Evolutionary conservation across 2,888 invertebrate genomes (phyloP).

Genomic region (Schizaphis graminum): DNA sequence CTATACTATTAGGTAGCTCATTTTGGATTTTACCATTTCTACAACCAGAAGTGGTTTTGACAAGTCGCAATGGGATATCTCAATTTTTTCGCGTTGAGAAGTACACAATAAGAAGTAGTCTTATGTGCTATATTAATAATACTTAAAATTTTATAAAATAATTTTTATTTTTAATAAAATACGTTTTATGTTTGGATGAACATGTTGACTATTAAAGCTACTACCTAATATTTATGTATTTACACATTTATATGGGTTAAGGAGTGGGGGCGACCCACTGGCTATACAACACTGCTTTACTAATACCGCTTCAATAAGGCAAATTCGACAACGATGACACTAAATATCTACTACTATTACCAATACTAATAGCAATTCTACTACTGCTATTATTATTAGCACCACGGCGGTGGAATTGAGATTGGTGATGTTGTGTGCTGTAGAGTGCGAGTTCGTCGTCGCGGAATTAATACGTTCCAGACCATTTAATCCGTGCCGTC

Average conservation of each 20-base stretch:
- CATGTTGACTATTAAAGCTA: background rate
- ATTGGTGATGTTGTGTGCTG: background rate
- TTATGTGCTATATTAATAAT: background rate
- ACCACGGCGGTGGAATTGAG: background rate
- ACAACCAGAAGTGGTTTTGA: background rate
- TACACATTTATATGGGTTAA: background rate
- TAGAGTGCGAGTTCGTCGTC: conserved; percentile 29
- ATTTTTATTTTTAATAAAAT: background rate
- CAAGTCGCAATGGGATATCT: background rate
- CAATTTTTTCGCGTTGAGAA: background rate
- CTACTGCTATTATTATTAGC: no score
- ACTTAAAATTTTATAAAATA: background rate
- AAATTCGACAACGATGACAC: conserved; percentile 29
- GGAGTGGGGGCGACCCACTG: background rate
- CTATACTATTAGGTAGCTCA: background rate
- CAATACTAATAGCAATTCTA: no score
- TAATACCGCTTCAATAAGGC: background rate
- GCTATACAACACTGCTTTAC: no score
- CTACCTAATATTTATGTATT: background rate
- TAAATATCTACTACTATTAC: background rate
- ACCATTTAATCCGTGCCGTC: conserved; percentile 51
- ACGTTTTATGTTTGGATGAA: background rate
- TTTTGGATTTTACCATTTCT: background rate
- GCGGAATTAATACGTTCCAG: conserved; percentile 64
- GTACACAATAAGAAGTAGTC: background rate